Evolutionary conservation across 2,797 vertebrate genomes (phyloP).

Genomic region (Ceyx erithaca): DNA sequence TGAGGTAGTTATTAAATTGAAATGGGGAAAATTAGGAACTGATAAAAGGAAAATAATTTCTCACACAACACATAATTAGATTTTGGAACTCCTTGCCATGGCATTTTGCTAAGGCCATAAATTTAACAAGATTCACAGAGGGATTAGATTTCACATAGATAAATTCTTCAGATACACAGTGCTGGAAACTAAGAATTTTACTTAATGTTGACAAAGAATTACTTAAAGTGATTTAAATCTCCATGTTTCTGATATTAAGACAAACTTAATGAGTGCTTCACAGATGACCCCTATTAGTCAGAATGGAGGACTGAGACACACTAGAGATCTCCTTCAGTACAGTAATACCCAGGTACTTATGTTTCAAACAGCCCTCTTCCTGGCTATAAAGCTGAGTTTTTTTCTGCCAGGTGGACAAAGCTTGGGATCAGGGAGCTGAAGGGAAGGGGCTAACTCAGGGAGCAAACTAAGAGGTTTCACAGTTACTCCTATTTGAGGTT

Average conservation of each 20-base stretch:
- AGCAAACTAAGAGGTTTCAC: neutral
- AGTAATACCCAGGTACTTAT: neutral
- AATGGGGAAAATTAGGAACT: constrained; percentile 57
- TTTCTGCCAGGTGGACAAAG: neutral
- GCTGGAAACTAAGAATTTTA: constrained; percentile 33
- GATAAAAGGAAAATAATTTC: constrained; percentile 70
- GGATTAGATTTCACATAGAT: constrained; percentile 38
- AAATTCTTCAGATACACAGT: constrained; percentile 36
- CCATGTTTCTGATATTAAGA: constrained; percentile 19
- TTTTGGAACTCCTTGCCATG: constrained; percentile 31
- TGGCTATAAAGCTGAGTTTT: neutral
- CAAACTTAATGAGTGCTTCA: constrained; percentile 11
- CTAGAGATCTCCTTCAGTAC: neutral
- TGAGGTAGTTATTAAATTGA: constrained; percentile 62
- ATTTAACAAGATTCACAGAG: constrained; percentile 46
- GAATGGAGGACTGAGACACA: neutral
- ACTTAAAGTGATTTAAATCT: constrained; percentile 36
- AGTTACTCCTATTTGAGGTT: neutral
- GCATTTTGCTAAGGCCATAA: constrained; percentile 49
- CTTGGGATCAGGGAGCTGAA: neutral
- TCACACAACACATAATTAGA: constrained; percentile 65
- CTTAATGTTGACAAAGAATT: constrained; percentile 47
- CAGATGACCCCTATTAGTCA: constrained; percentile 39
- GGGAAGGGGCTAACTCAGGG: neutral
- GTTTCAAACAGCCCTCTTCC: neutral